Evolutionary conservation across 1,140 invertebrate species (phyloP).

Genomic region (Cyclina sinensis): DNA sequence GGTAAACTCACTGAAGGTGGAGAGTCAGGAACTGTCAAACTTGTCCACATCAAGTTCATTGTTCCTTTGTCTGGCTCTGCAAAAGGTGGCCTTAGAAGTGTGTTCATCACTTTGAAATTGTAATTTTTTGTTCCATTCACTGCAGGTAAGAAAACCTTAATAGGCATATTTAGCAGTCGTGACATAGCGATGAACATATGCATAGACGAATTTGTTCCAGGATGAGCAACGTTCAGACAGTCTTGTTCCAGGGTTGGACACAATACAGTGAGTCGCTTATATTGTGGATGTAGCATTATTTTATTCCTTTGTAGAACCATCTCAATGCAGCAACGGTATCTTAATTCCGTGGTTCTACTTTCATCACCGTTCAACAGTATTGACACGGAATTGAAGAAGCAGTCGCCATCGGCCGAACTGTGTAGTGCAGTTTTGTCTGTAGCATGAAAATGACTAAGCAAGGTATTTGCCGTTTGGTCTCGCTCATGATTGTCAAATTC

Average conservation of each 20-base stretch:
- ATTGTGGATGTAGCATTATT: conserved; percentile 11
- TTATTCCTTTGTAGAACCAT: background rate
- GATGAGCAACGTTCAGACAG: background rate
- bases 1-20: background rate
- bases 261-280: background rate
- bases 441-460: background rate
- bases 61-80: background rate
- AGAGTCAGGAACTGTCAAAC: background rate
- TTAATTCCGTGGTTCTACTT: background rate
- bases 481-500: too few species aligned
- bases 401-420: background rate
- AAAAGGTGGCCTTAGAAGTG: background rate
- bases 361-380: background rate
- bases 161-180: background rate
- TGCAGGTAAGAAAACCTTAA: background rate
- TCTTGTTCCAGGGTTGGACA: background rate
- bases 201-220: background rate
- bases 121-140: background rate
- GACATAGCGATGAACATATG: conserved; percentile 7
- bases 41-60: background rate
- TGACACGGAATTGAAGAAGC: conserved; percentile 26
- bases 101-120: background rate
- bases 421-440: background rate
- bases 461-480: conserved; percentile 1
- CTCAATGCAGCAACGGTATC: background rate